Base-by-base conservation (phyloP, 1,140 invertebrate genomes). In the Aculops lycopersici region DNA sequence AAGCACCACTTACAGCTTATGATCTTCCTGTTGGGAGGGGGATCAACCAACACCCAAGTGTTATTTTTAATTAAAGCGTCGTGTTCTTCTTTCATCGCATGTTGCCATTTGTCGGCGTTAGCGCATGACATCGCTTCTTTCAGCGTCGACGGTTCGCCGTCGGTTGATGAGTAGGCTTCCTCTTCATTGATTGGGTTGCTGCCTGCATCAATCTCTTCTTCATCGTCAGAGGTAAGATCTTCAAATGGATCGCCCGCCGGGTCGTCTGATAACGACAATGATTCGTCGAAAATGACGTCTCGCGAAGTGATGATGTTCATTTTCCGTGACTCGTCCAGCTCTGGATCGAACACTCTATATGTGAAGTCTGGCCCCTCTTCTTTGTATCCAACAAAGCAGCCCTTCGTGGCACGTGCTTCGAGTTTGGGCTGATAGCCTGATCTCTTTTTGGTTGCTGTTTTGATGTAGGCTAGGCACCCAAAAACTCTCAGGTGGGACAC, bases 1-100 rank as follows among this genome's bases (percentile, higher is more conserved):
- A 17, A 17, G 8, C 13, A 2, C 35, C 45, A 40, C 20, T 42
- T 42, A 42, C 48, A 54, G 52, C 38, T 49, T 18, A 57, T 46
- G 4, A 36, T 36, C 20, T 40, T 49, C 36, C 40, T 43, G 36
- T 41, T 40, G 35, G 21, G 2, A 17, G 51, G 52, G 41, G 47
- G 43, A 13, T 52, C 40, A 13, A 51, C 49, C 8, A 57, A 2
- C 13, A 46, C 41, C 53, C 54, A 61, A 13, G 53, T 55, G 37
- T 54, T 45, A 47, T 59, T 55, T 43, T 8, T n/a, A 8, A 31
- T 8, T n/a, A 31, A 31, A 8, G 24, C 8, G n/a, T 31, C n/a
- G 24, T 8, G n/a, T n/a, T 31, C 24, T 31, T 31, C 24, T 8
- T 31, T n/a, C 24, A 31, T 31, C n/a, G 24, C 24, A 8, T 31